Evolutionary conservation across 2,888 invertebrate species (phyloP).

Genomic region (Trypoxylon attenuatum): DNA sequence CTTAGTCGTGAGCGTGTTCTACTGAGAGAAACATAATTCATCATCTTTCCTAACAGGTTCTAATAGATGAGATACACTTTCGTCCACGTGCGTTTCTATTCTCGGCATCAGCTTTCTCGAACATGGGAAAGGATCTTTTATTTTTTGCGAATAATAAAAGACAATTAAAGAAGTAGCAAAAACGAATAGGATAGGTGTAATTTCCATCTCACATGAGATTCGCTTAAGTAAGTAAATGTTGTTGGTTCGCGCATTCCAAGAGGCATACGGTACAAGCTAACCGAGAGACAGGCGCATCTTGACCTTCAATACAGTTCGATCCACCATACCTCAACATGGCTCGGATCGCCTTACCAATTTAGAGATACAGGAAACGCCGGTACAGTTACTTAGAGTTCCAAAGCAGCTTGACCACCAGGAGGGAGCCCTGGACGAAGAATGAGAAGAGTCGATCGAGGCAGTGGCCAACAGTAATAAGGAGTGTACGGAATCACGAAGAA

Average conservation of each 20-base stretch:
- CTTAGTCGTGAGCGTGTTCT: no score
- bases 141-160: no score
- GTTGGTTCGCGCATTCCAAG: slow-evolving; percentile 9
- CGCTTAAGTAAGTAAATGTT: background rate
- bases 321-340: slow-evolving; percentile 34
- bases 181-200: no score
- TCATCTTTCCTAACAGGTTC: no score
- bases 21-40: no score
- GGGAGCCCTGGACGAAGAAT: background rate
- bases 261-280: slow-evolving; percentile 20
- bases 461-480: background rate
- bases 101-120: no score
- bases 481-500: slow-evolving; percentile 1
- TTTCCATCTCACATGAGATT: no score
- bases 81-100: no score
- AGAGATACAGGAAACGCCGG: slow-evolving; percentile 58
- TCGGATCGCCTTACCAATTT: slow-evolving; percentile 58
- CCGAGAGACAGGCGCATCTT: slow-evolving; percentile 36
- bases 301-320: slow-evolving; percentile 60
- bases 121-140: no score
- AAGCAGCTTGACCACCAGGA: slow-evolving; percentile 19
- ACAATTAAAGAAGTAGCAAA: no score
- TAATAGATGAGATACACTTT: no score
- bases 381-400: slow-evolving; percentile 55
- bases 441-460: slow-evolving; percentile 2